Percentiles rank a stretch among this genome's conserved stretches.
These are phyloP conservation scores for Hoplodrina ambigua DNA, from an alignment of 2,888 invertebrate genomes.

Conservation along the genomic window DNA sequence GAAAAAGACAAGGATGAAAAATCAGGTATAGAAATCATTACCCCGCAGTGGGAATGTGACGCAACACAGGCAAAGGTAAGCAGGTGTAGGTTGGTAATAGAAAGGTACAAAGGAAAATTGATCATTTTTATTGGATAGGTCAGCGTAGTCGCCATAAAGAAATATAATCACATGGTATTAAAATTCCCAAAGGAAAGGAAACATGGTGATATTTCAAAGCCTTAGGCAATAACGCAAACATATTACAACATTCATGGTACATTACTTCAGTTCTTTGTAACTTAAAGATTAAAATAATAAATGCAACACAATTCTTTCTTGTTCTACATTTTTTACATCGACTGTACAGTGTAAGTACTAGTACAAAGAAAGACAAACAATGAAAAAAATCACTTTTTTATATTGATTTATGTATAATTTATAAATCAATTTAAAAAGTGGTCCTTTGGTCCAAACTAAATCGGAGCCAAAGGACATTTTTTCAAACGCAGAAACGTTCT, in stretches of 20 bases:
- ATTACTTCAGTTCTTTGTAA: constrained; percentile 1
- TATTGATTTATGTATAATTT: neutral
- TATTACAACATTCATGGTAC: constrained; percentile 30
- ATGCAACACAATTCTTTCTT: constrained; percentile 4
- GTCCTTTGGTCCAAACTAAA: too few species aligned
- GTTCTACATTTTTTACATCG: neutral
- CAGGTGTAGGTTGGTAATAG: constrained; percentile 85
- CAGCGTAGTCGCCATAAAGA: constrained; percentile 70
- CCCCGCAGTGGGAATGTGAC: constrained; percentile 83
- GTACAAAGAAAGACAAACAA: neutral
- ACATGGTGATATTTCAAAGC: constrained; percentile 43
- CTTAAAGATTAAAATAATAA: constrained; percentile 14
- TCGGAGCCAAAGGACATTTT: neutral
- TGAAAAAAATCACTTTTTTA: neutral
- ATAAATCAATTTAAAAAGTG: too few species aligned
- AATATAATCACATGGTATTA: constrained; percentile 60
- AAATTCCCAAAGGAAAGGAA: constrained; percentile 45
- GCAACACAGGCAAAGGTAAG: constrained; percentile 79
- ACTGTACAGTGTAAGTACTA: neutral
- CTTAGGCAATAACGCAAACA: constrained; percentile 35
- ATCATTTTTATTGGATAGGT: constrained; percentile 83
- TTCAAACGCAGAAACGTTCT: neutral
- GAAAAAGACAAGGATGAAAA: constrained; percentile 75
- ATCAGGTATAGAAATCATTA: constrained; percentile 84
- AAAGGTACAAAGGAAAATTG: constrained; percentile 82